A percentile compares a stretch with the other conserved stretches of the same genome.
phyloP scores from a whole-genome alignment of 1,140 invertebrate genomes.

The Lasaia peninsularis region DNA sequence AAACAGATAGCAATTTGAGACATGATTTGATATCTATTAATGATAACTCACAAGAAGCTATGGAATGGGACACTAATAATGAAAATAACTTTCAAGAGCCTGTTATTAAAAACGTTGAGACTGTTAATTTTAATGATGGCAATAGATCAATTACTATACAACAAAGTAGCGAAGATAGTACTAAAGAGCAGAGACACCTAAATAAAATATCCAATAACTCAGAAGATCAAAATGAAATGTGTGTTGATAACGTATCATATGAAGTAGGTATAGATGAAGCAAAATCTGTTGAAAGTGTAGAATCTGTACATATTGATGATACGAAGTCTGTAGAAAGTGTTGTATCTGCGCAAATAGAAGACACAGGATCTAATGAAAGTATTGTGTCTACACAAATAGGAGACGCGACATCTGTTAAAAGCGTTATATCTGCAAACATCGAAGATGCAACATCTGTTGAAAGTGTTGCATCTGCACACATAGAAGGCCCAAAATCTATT shows the following conservation, averaged over 20 bases:
- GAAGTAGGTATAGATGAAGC: too few relatives aligned
- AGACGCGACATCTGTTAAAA: background rate
- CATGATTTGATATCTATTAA: background rate
- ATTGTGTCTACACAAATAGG: background rate
- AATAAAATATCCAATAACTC: background rate
- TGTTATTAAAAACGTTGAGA: slow-evolving; percentile 6
- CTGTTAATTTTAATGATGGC: slow-evolving; percentile 33
- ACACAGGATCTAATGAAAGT: background rate
- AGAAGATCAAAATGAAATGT: background rate
- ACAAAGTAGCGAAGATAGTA: background rate
- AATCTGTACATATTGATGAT: background rate
- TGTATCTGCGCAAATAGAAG: background rate
- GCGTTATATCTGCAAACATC: background rate
- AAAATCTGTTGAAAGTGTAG: too few relatives aligned
- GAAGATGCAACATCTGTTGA: background rate
- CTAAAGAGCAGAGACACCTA: background rate
- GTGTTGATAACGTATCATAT: background rate
- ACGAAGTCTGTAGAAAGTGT: background rate
- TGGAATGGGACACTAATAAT: background rate
- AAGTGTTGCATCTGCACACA: background rate
- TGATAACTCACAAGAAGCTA: slow-evolving; percentile 12
- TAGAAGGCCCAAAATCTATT: background rate
- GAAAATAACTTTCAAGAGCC: background rate
- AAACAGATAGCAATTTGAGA: background rate
- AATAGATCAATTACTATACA: slow-evolving; percentile 29